Evolutionary conservation across 92 coral and sea anemone genomes (phyloP), one percentile per base, ranked within the genome.

Genomic region (Actinernus sp.): DNA sequence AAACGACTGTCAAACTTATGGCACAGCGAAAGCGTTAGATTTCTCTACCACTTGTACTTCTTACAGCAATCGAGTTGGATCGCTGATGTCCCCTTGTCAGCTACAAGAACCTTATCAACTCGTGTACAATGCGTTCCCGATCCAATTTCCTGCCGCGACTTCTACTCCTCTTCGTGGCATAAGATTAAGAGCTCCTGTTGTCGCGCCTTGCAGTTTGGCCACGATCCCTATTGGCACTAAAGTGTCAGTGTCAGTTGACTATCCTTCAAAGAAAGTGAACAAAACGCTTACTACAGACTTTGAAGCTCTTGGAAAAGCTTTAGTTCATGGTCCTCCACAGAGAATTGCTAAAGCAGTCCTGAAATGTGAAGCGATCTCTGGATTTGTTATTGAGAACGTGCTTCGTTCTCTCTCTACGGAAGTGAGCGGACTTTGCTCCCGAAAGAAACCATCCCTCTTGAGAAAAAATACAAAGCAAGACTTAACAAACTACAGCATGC

Each of bases 271-370:
- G 22, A 71, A 62, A 19, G 80, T 79, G 11, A 70, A 54, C 24
- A 79, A 71, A 44, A 32, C 55, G n/a, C 38, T 79, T 25, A 33
- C 58, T 18, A 31, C 23, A 36, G 71, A 64, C 2, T 73, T 49
- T 32, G 66, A 74, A 48, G 25, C 52, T 33, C 49, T 75, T 27
- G 89, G 67, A 53, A 74, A 83, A 37, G 73, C 84, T 4, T 44
- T 74, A 36, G 62, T 65, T n/a, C 68, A 74, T 44, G 89, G 79
- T 16, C 74, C 83, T 3, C 79, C 74, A 27, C 68, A 68, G 26
- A 38, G 79, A 29, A 68, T 75, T 25, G 83, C 89, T 10, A 74
- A 61, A 11, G 84, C 89, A 3, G 65, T 56, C 17, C 30, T 84
- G 50, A 76, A 76, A 59, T 61, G 79, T 49, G 49, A 53, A 31